Evolutionary conservation across 2,797 vertebrate genomes (phyloP).

Genomic region (Notamacropus eugenii): DNA sequence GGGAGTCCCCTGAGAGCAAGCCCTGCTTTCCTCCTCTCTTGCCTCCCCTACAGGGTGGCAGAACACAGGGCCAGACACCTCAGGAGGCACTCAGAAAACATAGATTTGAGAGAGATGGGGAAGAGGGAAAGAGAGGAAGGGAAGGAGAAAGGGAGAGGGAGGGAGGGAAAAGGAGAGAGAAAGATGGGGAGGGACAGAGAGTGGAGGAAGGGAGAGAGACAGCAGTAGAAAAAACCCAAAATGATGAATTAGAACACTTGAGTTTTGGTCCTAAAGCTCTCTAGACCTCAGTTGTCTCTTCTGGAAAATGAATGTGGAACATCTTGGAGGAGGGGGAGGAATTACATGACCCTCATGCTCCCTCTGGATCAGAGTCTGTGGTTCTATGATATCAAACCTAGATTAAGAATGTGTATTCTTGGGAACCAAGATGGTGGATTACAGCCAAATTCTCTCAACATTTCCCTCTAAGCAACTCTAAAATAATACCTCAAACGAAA

Average conservation of each 20-base stretch:
- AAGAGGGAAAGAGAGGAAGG: too few relatives aligned
- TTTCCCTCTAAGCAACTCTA: neutral
- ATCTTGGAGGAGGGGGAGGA: neutral
- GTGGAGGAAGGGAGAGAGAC: neutral
- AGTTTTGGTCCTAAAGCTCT: neutral
- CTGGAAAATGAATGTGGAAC: neutral
- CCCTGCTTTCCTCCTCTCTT: neutral
- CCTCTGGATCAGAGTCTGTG: neutral
- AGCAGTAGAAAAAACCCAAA: neutral
- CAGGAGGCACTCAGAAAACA: neutral
- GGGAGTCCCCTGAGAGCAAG: neutral
- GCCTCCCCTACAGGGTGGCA: neutral
- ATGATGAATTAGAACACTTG: neutral
- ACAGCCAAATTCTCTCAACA: neutral
- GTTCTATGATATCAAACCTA: neutral
- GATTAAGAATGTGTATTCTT: neutral
- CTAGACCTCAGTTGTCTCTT: neutral
- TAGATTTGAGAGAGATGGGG: too few relatives aligned
- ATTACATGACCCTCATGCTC: neutral
- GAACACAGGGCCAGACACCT: neutral
- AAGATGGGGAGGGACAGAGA: too few relatives aligned
- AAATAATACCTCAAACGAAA: neutral
- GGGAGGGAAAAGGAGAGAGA: too few relatives aligned
- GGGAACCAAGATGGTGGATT: neutral
- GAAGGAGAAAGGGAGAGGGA: too few relatives aligned